Evolutionary conservation across 2,888 invertebrate genomes (phyloP).

Genomic region (Trichopria drosophilae): DNA sequence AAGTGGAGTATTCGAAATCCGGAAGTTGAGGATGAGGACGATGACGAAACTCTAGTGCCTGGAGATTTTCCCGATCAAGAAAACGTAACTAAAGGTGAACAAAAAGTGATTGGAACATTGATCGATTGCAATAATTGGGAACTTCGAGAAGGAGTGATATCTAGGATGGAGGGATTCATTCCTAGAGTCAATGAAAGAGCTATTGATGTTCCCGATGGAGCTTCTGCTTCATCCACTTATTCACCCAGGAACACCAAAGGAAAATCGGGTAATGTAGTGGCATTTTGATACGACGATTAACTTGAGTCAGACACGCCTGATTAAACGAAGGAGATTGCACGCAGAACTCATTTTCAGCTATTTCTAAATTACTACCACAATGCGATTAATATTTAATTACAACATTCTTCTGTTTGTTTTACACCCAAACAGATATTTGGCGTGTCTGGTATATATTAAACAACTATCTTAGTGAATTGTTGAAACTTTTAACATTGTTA

Average conservation of each 20-base stretch:
- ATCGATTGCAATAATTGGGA: slow-evolving; percentile 29
- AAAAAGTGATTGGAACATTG: too few species aligned
- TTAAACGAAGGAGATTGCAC: too few species aligned
- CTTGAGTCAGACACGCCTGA: not conserved
- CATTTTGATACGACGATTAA: not conserved
- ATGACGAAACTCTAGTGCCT: slow-evolving; percentile 43
- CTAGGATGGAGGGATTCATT: slow-evolving; percentile 26
- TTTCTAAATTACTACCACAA: too few species aligned
- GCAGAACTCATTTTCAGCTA: too few species aligned
- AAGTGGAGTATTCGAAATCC: slow-evolving; percentile 48
- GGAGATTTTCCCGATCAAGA: slow-evolving; percentile 30
- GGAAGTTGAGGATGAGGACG: too few species aligned
- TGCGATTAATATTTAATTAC: too few species aligned
- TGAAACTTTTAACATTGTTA: too few species aligned
- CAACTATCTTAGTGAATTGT: too few species aligned
- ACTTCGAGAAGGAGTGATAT: slow-evolving; percentile 16
- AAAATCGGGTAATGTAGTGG: slow-evolving; percentile 26
- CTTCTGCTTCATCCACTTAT: slow-evolving; percentile 29
- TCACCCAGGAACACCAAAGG: slow-evolving; percentile 32
- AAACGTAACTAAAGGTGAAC: too few species aligned
- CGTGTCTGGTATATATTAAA: too few species aligned
- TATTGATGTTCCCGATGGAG: slow-evolving; percentile 45
- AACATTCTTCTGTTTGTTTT: too few species aligned
- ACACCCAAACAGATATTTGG: too few species aligned
- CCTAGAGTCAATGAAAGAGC: slow-evolving; percentile 44